Evolutionary conservation across 2,888 invertebrate species (phyloP).

Genomic region (Synergus gifuensis): DNA sequence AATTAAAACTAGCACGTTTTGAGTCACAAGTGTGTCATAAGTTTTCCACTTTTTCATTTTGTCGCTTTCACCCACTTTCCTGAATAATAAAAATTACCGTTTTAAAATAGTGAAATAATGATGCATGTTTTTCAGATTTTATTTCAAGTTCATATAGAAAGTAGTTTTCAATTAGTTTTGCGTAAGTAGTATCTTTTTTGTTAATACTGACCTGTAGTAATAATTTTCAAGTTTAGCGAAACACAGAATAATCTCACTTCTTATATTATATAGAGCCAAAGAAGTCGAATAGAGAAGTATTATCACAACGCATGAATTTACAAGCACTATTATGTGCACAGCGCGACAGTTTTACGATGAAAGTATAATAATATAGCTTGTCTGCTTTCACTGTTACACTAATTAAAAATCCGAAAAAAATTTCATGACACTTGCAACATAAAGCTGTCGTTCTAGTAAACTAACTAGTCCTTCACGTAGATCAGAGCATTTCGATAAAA

Average conservation of each 20-base stretch:
- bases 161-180: background rate
- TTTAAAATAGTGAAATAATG: background rate
- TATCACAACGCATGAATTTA: slow-evolving; percentile 31
- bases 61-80: slow-evolving; percentile 17
- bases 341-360: slow-evolving; percentile 25
- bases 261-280: background rate
- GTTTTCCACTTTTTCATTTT: slow-evolving; percentile 42
- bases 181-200: background rate
- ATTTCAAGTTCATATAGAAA: background rate
- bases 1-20: slow-evolving; percentile 27
- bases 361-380: background rate
- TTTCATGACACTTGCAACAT: background rate
- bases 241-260: background rate
- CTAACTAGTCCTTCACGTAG: background rate
- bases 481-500: background rate
- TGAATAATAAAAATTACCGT: slow-evolving; percentile 17
- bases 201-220: background rate
- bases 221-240: background rate
- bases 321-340: slow-evolving; percentile 4
- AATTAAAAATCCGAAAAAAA: slow-evolving; percentile 22
- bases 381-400: slow-evolving; percentile 20
- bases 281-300: slow-evolving; percentile 12
- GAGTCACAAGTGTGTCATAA: slow-evolving; percentile 9
- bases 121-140: slow-evolving; percentile 4
- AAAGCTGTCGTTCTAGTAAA: background rate